phyloP scores from a whole-genome alignment of 2,113 vertebrate species.

The Lasiurus borealis region DNA sequence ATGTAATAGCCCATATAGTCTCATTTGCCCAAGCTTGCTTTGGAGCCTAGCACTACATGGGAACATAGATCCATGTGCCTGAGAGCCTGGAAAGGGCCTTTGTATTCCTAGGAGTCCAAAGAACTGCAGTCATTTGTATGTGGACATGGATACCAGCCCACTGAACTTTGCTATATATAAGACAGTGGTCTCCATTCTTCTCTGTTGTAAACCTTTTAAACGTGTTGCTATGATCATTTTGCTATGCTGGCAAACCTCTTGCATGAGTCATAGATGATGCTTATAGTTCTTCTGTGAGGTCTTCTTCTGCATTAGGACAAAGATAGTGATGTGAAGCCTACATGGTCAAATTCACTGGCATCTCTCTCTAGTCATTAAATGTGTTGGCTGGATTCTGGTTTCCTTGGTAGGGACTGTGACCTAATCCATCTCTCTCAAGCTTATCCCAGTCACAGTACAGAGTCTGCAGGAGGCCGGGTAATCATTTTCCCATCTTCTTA shows the following conservation, averaged over 20 bases:
- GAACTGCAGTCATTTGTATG: background rate
- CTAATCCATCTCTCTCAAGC: background rate
- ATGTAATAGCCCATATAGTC: background rate
- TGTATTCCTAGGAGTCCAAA: background rate
- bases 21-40: background rate
- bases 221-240: background rate
- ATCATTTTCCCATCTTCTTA: constrained; percentile 45
- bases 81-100: background rate
- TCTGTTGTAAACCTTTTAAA: background rate
- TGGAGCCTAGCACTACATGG: background rate
- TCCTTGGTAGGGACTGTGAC: background rate
- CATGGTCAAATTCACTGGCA: background rate
- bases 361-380: background rate
- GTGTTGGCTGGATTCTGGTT: constrained; percentile 3
- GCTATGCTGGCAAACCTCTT: background rate
- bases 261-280: background rate
- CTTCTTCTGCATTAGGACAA: background rate
- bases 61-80: background rate
- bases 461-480: background rate
- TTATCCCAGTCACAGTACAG: background rate
- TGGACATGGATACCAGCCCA: background rate
- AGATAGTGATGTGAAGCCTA: background rate
- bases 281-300: background rate
- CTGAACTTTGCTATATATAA: background rate
- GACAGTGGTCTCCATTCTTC: background rate